A percentile compares a stretch with the other conserved stretches of the same genome.
Conservation (phyloP, 2,888 invertebrate species). For the Tinea pellionella region DNA sequence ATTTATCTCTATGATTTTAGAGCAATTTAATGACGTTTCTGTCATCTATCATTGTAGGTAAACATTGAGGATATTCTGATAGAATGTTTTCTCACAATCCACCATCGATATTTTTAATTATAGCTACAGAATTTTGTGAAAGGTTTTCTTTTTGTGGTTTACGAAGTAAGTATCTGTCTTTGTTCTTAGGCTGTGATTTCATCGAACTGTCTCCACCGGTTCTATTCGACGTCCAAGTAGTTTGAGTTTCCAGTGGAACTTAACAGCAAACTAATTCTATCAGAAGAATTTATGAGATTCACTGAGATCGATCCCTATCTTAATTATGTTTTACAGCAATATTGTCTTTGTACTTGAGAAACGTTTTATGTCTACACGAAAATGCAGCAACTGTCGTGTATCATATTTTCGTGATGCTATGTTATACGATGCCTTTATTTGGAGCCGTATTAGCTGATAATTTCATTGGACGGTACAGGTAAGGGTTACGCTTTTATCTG, state of each 20-base stretch:
- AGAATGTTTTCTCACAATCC: conserved; percentile 53
- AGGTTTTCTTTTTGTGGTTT: conserved; percentile 87
- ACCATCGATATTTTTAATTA: conserved; percentile 80
- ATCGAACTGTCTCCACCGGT: too few species aligned
- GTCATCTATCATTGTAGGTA: too few species aligned
- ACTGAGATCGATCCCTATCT: neutral
- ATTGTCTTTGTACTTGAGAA: conserved; percentile 79
- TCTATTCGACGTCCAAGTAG: too few species aligned
- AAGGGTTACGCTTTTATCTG: too few species aligned
- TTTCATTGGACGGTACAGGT: conserved; percentile 78
- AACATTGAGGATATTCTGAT: too few species aligned
- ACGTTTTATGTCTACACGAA: conserved; percentile 74
- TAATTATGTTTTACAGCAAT: conserved; percentile 71
- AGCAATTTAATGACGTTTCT: too few species aligned
- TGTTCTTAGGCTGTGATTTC: neutral
- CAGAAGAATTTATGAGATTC: too few species aligned
- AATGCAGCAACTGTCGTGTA: conserved; percentile 79
- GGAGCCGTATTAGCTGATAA: conserved; percentile 85
- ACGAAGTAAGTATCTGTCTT: conserved; percentile 67
- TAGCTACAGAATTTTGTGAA: conserved; percentile 88
- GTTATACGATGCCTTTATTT: conserved; percentile 79
- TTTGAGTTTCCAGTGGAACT: too few species aligned
- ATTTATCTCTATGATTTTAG: too few species aligned
- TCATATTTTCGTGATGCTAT: conserved; percentile 81
- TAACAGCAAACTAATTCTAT: too few species aligned